Percentiles rank a stretch among this genome's conserved stretches.
Conservation (phyloP, 2,888 invertebrate species). For the Spisula subtruncata region DNA sequence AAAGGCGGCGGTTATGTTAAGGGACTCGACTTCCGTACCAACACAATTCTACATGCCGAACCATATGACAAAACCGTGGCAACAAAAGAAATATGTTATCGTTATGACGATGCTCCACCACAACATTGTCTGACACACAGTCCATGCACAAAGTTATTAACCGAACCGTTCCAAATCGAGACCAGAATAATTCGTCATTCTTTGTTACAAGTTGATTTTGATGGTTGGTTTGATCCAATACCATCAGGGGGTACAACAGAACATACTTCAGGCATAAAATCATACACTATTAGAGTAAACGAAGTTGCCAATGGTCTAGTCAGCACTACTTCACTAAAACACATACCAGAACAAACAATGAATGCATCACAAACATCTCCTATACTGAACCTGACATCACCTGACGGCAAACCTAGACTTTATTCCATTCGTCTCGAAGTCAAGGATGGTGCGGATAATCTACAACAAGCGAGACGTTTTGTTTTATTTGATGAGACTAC, state of each 20-base stretch:
- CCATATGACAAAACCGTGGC: constrained; percentile 20
- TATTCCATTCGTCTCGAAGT: constrained; percentile 69
- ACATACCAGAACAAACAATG: not conserved
- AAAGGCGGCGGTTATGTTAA: constrained; percentile 40
- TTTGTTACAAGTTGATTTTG: constrained; percentile 4
- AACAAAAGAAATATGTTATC: constrained; percentile 37
- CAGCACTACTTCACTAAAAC: not conserved
- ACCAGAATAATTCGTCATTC: not conserved
- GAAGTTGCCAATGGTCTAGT: constrained; percentile 32
- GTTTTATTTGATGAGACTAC: constrained; percentile 71
- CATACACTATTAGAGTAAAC: constrained; percentile 38
- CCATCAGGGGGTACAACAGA: not conserved
- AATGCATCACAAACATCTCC: not conserved
- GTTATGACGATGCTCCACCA: constrained; percentile 29
- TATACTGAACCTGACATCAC: constrained; percentile 23
- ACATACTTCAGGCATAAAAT: constrained; percentile 32
- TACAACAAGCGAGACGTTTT: constrained; percentile 64
- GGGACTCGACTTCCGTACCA: not conserved
- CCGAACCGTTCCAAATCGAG: constrained; percentile 25
- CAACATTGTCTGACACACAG: constrained; percentile 1
- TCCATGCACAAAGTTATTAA: not conserved
- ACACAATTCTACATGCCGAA: not conserved
- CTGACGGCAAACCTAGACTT: constrained; percentile 49
- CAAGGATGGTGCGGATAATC: constrained; percentile 70
- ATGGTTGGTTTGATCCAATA: constrained; percentile 43